These are phyloP conservation scores for Acleris holmiana DNA, from an alignment of 2,888 invertebrate genomes.

Conservation along the genomic window DNA sequence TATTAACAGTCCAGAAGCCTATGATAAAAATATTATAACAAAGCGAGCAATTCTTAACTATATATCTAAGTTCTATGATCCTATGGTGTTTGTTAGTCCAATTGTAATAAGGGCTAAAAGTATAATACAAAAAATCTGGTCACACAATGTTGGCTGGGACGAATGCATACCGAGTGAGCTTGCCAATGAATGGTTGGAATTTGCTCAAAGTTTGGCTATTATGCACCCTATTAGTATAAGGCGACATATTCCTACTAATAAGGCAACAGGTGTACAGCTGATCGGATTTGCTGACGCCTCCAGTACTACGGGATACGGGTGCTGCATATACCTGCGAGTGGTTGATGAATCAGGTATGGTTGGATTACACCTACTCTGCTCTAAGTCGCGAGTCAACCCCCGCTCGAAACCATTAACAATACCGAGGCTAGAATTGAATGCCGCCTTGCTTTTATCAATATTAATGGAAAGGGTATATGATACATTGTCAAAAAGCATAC, in stretches of 20 bases:
- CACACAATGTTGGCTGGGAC: constrained; percentile 31
- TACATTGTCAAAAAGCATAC: constrained; percentile 11
- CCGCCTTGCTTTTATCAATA: constrained; percentile 35
- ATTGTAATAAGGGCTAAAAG: neutral
- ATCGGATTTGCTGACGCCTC: constrained; percentile 39
- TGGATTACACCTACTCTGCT: constrained; percentile 35
- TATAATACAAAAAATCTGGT: constrained; percentile 26
- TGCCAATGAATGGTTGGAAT: constrained; percentile 31
- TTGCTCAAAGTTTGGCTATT: constrained; percentile 20
- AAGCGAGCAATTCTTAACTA: constrained; percentile 38
- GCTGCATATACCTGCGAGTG: constrained; percentile 38
- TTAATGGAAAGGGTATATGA: constrained; percentile 18
- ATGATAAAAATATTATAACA: constrained; percentile 1
- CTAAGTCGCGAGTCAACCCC: constrained; percentile 40
- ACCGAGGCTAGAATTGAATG: constrained; percentile 39
- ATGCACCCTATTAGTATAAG: constrained; percentile 16
- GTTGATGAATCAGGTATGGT: constrained; percentile 32
- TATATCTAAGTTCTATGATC: constrained; percentile 40
- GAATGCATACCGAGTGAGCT: constrained; percentile 4
- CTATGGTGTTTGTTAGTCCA: constrained; percentile 33
- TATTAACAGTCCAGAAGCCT: constrained; percentile 9
- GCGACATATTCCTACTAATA: neutral
- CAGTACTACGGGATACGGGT: constrained; percentile 35
- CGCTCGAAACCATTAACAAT: constrained; percentile 24
- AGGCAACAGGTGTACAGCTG: constrained; percentile 25